phyloP scores from a whole-genome alignment of 2,888 invertebrate genomes.

The Hirtodrosophila duncani region DNA sequence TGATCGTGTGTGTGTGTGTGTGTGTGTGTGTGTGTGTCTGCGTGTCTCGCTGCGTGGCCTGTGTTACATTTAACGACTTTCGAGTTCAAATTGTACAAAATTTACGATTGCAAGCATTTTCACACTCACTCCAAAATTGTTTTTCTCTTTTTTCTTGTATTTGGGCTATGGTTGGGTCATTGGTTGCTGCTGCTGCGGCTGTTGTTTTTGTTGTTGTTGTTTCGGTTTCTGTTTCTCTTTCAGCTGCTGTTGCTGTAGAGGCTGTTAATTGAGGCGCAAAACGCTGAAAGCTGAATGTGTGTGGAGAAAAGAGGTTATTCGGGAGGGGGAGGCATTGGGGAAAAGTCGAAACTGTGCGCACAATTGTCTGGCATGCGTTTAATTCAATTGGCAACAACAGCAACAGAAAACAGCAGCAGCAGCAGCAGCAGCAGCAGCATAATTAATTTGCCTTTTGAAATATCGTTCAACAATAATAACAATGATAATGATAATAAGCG shows the following conservation, averaged over 20 bases:
- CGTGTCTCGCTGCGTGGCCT: conserved; percentile 33
- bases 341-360: conserved; percentile 21
- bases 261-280: conserved; percentile 68
- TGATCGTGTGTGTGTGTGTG: no score
- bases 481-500: conserved; percentile 10
- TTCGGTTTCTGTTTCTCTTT: conserved; percentile 3
- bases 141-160: conserved; percentile 8
- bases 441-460: conserved; percentile 31
- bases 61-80: conserved; percentile 68
- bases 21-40: conserved; percentile 8
- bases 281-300: conserved; percentile 20
- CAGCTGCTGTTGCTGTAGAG: conserved; percentile 33
- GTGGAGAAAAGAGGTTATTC: conserved; percentile 35
- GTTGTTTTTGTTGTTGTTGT: conserved; percentile 2
- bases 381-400: conserved; percentile 58
- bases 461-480: conserved; percentile 16
- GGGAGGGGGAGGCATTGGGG: background rate
- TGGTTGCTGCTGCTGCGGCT: background rate
- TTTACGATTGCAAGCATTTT: conserved; percentile 60
- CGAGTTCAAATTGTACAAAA: conserved; percentile 68
- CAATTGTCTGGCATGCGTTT: conserved; percentile 51
- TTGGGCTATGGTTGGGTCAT: background rate
- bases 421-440: conserved; percentile 13
- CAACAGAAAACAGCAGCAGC: background rate
- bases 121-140: conserved; percentile 45